Evolutionary conservation across 2,888 invertebrate species (phyloP).

Genomic region (Sphaerophoria taeniata): DNA sequence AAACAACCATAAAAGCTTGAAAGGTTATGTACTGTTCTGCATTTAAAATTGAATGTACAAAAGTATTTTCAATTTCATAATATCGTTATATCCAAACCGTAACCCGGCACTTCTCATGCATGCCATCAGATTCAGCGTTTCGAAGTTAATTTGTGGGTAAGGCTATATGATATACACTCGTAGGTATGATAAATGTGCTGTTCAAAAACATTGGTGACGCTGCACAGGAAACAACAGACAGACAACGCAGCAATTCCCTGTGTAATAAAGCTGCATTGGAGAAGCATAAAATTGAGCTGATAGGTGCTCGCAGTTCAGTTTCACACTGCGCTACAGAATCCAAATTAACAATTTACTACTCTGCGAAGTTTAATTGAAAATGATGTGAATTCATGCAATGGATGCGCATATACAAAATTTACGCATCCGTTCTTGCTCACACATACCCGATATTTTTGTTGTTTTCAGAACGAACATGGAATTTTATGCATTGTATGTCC

Average conservation of each 20-base stretch:
- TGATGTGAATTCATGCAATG: constrained; percentile 61
- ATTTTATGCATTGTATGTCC: background rate
- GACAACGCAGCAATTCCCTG: background rate
- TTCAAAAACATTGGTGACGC: constrained; percentile 7
- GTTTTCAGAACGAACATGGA: constrained; percentile 7
- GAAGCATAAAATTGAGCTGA: constrained; percentile 1
- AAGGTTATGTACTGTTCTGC: background rate
- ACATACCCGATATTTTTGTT: background rate
- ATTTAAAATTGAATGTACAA: background rate
- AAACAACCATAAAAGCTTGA: background rate
- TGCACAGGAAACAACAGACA: constrained; percentile 10
- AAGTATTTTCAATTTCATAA: constrained; percentile 11
- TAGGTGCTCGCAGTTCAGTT: constrained; percentile 24
- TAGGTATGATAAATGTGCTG: constrained; percentile 22
- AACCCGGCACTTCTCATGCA: background rate
- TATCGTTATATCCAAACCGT: background rate
- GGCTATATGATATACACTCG: too few species aligned
- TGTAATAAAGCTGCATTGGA: background rate
- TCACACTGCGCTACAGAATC: constrained; percentile 51
- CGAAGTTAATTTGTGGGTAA: constrained; percentile 23
- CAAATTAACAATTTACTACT: constrained; percentile 69
- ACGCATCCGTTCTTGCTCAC: constrained; percentile 40
- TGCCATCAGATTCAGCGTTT: constrained; percentile 1
- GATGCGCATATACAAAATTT: constrained; percentile 51
- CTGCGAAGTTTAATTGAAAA: constrained; percentile 72